Evolutionary conservation across 64 coral and sea anemone species (phyloP), one percentile per base, ranked within the genome.

Genomic region (Acropora yongei): DNA sequence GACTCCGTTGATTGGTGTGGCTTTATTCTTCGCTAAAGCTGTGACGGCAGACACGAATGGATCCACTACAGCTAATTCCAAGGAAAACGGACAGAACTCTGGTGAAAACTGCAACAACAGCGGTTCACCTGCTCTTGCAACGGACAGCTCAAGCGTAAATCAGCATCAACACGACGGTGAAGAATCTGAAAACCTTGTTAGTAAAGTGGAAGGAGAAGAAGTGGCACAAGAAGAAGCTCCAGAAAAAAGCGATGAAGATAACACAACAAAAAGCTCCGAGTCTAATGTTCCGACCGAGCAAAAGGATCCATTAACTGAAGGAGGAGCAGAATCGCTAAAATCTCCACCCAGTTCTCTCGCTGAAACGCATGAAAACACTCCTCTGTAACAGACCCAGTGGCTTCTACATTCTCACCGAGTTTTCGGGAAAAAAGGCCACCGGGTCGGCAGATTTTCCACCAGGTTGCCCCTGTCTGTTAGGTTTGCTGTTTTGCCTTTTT

Each of bases 11-110:
- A 30, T 30, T 30, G 30, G 30, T 30, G 30, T 30, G 30, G 30
- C 30, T 30, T 30, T 30, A 30, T 53, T 19, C 76, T 50, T 0
- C 13, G 5, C 41, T 18, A 18, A 69, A 46, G 80, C 46, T 68
- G 82, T 49, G 7, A 71, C 18, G n/a, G 18, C 82, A 71, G 82
- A 71, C 82, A 71, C 82, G 72, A 85, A 69, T 49, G 82, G 82
- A 85, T 68, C 82, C 17, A 85, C 63, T 71, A 43, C 65, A 17
- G 8, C 72, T 8, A 71, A 69, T 39, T 43, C 63, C 5, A 12
- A 85, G 67, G 82, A 85, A 71, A 85, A 85, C 49, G 82, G 82
- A 1, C 82, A 85, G 4, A 42, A 19, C 19, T 17, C 43, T 2
- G 63, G 50, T 49, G 82, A 69, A 85, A 61, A 85, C 66, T 71